A percentile compares a stretch with the other conserved stretches of the same genome.
Conservation (phyloP, 2,797 vertebrate species). For the Oryzias dopingdopingensis region DNA sequence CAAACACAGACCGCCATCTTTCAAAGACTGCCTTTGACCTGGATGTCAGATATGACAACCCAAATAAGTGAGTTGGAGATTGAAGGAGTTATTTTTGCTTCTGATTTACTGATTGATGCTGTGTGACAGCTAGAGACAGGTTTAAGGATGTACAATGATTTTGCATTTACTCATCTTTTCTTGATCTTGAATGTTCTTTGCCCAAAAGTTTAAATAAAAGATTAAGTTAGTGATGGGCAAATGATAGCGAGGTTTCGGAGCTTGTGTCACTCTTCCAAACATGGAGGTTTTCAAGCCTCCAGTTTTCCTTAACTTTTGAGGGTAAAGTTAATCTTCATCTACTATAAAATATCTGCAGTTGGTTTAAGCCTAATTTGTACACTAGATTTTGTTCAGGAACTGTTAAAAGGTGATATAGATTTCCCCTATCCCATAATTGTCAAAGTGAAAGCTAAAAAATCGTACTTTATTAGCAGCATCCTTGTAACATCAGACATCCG, state of each 20-base stretch:
- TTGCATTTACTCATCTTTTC: slow-evolving; percentile 1
- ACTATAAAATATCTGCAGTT: too few relatives aligned
- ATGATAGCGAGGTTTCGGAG: neutral
- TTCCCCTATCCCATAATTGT: too few relatives aligned
- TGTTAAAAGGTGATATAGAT: too few relatives aligned
- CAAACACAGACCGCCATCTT: slow-evolving; percentile 6
- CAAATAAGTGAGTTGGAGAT: slow-evolving; percentile 13
- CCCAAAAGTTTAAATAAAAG: neutral
- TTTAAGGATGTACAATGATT: slow-evolving; percentile 16
- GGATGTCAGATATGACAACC: slow-evolving; percentile 37
- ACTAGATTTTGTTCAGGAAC: too few relatives aligned
- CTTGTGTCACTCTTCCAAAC: neutral
- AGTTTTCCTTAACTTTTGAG: too few relatives aligned
- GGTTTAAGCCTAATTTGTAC: neutral
- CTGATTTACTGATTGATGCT: slow-evolving; percentile 40
- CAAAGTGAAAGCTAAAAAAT: too few relatives aligned
- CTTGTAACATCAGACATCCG: too few relatives aligned
- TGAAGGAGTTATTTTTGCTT: slow-evolving; percentile 48
- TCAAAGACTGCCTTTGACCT: slow-evolving; percentile 7
- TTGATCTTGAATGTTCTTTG: slow-evolving; percentile 2
- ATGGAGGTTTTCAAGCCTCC: too few relatives aligned
- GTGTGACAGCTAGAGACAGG: slow-evolving; percentile 31
- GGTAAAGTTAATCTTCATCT: too few relatives aligned
- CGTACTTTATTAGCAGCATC: too few relatives aligned
- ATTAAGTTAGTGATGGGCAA: neutral